Percentiles rank a stretch among this genome's conserved stretches.
These are phyloP conservation scores for Heteromurus nitidus DNA, from an alignment of 2,888 invertebrate genomes.

Conservation along the genomic window DNA sequence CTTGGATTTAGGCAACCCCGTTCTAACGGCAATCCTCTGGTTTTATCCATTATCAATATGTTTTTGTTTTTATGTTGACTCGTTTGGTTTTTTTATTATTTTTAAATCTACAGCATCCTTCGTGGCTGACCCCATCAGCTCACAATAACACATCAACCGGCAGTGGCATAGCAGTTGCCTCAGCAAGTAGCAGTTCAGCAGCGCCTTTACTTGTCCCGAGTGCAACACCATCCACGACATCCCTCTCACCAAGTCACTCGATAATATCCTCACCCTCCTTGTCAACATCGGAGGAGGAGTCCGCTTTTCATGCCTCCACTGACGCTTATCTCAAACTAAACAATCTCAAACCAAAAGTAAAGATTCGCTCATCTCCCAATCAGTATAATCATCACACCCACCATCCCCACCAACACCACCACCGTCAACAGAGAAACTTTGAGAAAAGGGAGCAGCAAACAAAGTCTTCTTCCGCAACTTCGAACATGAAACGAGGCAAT, in stretches of 20 bases:
- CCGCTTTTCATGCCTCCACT: slow-evolving; percentile 36
- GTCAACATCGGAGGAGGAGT: slow-evolving; percentile 47
- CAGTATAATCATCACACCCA: slow-evolving; percentile 5
- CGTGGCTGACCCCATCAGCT: slow-evolving; percentile 56
- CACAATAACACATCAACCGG: slow-evolving; percentile 24
- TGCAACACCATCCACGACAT: slow-evolving; percentile 53
- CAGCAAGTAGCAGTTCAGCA: slow-evolving; percentile 53
- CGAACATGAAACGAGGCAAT: slow-evolving; percentile 20
- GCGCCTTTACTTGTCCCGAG: slow-evolving; percentile 44
- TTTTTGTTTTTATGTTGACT: slow-evolving; percentile 9
- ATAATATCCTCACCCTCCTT: slow-evolving; percentile 40
- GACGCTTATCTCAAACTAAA: slow-evolving; percentile 60
- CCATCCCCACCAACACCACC: slow-evolving; percentile 15
- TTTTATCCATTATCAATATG: neutral
- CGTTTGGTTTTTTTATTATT: slow-evolving; percentile 18
- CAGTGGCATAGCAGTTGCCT: slow-evolving; percentile 25
- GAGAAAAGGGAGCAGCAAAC: neutral
- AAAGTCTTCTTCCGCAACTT: too few relatives aligned
- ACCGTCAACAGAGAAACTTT: slow-evolving; percentile 4
- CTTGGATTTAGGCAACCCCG: too few relatives aligned
- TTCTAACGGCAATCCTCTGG: too few relatives aligned
- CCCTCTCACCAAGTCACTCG: slow-evolving; percentile 52
- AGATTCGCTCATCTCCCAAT: slow-evolving; percentile 39
- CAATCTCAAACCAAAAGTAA: slow-evolving; percentile 49
- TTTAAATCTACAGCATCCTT: slow-evolving; percentile 50